phyloP scores from a whole-genome alignment of 2,888 invertebrate genomes.

The Brachyptera putata region DNA sequence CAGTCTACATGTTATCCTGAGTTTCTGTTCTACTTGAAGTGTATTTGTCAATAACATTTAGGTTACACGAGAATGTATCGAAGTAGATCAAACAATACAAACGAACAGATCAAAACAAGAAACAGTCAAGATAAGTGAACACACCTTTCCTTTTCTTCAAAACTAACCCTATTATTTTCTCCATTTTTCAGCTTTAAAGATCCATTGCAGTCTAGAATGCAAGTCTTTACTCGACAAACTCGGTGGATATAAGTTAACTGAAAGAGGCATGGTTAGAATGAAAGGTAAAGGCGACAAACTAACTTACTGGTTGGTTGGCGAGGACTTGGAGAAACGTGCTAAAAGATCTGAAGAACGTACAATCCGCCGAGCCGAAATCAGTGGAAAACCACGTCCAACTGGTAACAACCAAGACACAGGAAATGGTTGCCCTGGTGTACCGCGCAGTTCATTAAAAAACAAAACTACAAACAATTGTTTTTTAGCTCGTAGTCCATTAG shows the following conservation, averaged over 20 bases:
- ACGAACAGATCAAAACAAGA: neutral
- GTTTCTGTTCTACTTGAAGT: too few relatives aligned
- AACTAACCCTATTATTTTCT: too few relatives aligned
- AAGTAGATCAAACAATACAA: neutral
- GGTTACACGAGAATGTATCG: too few relatives aligned
- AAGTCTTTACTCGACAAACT: constrained; percentile 63
- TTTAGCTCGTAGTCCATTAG: constrained; percentile 39
- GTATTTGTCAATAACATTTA: too few relatives aligned
- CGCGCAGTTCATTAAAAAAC: constrained; percentile 67
- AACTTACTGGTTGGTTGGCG: constrained; percentile 80
- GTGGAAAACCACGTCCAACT: constrained; percentile 42
- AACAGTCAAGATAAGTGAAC: neutral
- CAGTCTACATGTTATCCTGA: too few relatives aligned
- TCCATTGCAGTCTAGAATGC: constrained; percentile 76
- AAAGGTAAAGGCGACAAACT: constrained; percentile 80
- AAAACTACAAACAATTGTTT: constrained; percentile 43
- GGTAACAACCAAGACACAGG: constrained; percentile 36
- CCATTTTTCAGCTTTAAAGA: constrained; percentile 70
- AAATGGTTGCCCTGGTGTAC: constrained; percentile 43
- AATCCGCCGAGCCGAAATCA: constrained; percentile 43
- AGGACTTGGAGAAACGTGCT: constrained; percentile 59
- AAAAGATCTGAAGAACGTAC: constrained; percentile 53
- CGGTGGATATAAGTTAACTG: constrained; percentile 70
- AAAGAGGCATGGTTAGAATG: constrained; percentile 72
- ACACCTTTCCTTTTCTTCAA: too few relatives aligned